A percentile compares a stretch with the other conserved stretches of the same genome.
phyloP scores from a whole-genome alignment of 2,888 invertebrate genomes.

The Temnothorax unifasciatus region DNA sequence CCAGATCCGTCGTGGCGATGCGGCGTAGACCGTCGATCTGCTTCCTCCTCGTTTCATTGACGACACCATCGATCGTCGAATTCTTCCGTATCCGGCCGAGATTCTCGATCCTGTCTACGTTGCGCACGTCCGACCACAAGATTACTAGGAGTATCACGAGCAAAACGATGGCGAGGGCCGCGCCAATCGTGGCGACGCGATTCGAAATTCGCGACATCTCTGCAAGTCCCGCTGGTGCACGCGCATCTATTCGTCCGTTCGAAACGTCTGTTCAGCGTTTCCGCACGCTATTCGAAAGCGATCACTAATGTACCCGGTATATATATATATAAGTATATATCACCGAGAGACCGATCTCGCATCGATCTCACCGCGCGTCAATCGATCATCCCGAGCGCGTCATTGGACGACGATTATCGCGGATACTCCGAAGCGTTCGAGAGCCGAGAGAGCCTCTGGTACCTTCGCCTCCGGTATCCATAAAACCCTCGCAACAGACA shows the following conservation, averaged over 20 bases:
- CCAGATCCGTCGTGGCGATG: slow-evolving; percentile 24
- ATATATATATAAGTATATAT: neutral
- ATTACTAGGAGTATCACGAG: slow-evolving; percentile 76
- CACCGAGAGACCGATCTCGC: slow-evolving; percentile 40
- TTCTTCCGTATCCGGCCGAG: slow-evolving; percentile 24
- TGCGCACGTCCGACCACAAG: slow-evolving; percentile 74
- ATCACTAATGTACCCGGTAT: slow-evolving; percentile 37
- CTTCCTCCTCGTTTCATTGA: slow-evolving; percentile 24
- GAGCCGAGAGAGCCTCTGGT: slow-evolving; percentile 38
- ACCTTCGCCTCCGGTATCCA: slow-evolving; percentile 59
- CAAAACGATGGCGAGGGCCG: slow-evolving; percentile 74
- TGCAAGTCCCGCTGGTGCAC: slow-evolving; percentile 44
- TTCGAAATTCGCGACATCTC: slow-evolving; percentile 77
- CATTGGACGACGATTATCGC: slow-evolving; percentile 55
- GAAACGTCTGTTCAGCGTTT: slow-evolving; percentile 40
- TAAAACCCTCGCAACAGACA: slow-evolving; percentile 57
- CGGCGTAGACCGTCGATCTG: slow-evolving; percentile 1
- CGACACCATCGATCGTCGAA: slow-evolving; percentile 1
- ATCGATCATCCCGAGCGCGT: slow-evolving; percentile 65
- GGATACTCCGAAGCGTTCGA: slow-evolving; percentile 65
- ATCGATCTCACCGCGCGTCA: slow-evolving; percentile 44
- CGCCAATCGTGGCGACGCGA: slow-evolving; percentile 74
- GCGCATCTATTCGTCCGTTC: slow-evolving; percentile 44
- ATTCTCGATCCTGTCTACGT: slow-evolving; percentile 24
- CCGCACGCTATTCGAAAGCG: slow-evolving; percentile 23